Percentiles rank a stretch among this genome's conserved stretches.
Conservation (phyloP, 2,888 invertebrate genomes). For the Pyrocoelia pectoralis region DNA sequence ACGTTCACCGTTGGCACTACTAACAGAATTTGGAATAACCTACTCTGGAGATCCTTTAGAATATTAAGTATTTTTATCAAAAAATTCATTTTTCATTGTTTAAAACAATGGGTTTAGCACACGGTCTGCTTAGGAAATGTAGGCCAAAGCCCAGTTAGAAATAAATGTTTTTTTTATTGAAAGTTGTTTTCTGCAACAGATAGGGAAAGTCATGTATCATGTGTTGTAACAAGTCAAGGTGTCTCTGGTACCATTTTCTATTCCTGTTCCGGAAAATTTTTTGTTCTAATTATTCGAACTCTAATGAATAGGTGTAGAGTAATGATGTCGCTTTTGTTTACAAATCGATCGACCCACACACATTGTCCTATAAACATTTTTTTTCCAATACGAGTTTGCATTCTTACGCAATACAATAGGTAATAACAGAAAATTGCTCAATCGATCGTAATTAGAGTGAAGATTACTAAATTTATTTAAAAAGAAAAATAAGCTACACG, state of each 20-base stretch:
- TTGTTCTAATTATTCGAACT: not conserved
- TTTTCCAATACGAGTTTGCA: not conserved
- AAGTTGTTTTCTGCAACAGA: constrained; percentile 26
- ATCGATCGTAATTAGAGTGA: not conserved
- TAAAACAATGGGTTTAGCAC: not conserved
- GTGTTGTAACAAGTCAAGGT: constrained; percentile 17
- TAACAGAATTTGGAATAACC: not conserved
- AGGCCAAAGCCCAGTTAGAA: constrained; percentile 25
- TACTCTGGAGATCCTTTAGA: not conserved
- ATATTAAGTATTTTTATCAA: not conserved
- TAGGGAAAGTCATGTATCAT: constrained; percentile 24
- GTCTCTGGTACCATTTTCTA: constrained; percentile 8
- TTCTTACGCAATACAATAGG: not conserved
- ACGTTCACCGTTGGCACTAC: not conserved
- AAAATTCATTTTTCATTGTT: not conserved
- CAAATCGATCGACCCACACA: not conserved
- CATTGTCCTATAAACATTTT: not conserved
- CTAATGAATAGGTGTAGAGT: not conserved
- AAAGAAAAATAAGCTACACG: not conserved
- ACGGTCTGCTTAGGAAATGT: not conserved
- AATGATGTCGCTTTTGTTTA: not conserved
- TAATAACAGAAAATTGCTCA: not conserved
- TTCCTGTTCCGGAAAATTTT: constrained; percentile 11
- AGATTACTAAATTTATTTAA: constrained; percentile 2
- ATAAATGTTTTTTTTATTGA: constrained; percentile 29